Percentiles rank a stretch among this genome's conserved stretches.
These are phyloP conservation scores for Sardinella longiceps DNA, from an alignment of 2,797 vertebrate genomes.

Conservation along the genomic window DNA sequence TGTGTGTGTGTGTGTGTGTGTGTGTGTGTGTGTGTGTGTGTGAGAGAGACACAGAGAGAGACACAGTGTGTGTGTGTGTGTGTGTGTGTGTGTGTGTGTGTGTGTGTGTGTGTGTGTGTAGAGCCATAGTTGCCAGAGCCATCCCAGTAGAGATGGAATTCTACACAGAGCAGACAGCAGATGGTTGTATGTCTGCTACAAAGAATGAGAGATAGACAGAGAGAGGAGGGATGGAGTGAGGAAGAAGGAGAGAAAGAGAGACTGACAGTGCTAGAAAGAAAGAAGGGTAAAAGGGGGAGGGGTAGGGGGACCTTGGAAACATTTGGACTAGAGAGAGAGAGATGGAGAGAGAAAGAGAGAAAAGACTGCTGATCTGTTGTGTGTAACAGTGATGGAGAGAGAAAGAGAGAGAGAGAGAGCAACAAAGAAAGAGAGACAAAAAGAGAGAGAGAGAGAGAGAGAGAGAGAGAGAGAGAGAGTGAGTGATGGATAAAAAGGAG, in stretches of 20 bases:
- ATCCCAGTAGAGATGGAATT: not conserved
- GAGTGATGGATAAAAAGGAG: slow-evolving; percentile 18
- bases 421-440: not conserved
- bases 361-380: not conserved
- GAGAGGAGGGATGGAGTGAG: not conserved
- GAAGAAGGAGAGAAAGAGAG: not conserved
- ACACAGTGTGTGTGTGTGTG: not conserved
- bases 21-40: not conserved
- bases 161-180: not conserved
- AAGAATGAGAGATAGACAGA: too few species aligned
- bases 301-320: too few species aligned
- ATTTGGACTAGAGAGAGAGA: too few species aligned
- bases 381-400: not conserved
- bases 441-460: too few species aligned
- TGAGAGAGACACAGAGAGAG: too few species aligned
- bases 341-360: not conserved
- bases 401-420: not conserved
- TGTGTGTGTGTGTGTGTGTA: too few species aligned
- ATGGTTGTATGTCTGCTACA: not conserved
- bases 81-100: not conserved
- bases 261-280: too few species aligned
- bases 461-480: not conserved
- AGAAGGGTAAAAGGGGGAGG: too few species aligned
- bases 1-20: too few species aligned
- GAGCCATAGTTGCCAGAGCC: not conserved